Conservation (phyloP, 2,113 vertebrate species). For the Periophthalmodon schlosseri region DNA sequence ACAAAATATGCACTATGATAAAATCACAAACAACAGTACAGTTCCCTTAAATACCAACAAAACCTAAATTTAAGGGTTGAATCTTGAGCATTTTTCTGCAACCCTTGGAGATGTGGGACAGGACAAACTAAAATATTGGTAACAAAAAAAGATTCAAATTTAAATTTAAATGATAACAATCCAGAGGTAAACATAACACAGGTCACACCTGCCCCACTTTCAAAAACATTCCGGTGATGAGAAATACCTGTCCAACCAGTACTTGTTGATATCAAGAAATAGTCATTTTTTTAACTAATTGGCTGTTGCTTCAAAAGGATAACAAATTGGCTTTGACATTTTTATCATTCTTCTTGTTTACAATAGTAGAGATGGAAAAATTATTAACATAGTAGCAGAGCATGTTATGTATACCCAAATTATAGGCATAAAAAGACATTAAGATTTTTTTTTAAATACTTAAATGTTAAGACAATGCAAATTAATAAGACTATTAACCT, state of each 20-base stretch:
- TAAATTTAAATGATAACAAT: not conserved
- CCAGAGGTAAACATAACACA: conserved; percentile 18
- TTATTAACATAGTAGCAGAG: not conserved
- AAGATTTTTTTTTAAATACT: no score
- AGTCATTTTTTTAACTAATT: not conserved
- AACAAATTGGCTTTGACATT: not conserved
- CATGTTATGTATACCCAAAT: not conserved
- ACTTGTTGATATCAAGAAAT: not conserved
- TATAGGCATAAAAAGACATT: no score
- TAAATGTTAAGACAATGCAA: no score
- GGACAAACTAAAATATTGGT: not conserved
- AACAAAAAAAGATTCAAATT: not conserved
- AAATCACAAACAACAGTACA: not conserved
- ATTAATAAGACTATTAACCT: no score
- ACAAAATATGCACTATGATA: not conserved
- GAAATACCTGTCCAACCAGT: conserved; percentile 51
- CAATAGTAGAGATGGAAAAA: not conserved
- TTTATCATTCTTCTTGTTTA: not conserved
- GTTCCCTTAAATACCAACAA: not conserved
- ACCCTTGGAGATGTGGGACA: not conserved
- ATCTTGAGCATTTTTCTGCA: conserved; percentile 43
- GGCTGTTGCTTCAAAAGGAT: not conserved
- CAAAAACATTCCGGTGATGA: conserved; percentile 57
- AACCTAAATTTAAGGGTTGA: conserved; percentile 36
- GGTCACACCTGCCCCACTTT: conserved; percentile 14